Percentiles rank a stretch among this genome's conserved stretches.
phyloP scores from a whole-genome alignment of 2,113 vertebrate species.

The Proteles cristata region DNA sequence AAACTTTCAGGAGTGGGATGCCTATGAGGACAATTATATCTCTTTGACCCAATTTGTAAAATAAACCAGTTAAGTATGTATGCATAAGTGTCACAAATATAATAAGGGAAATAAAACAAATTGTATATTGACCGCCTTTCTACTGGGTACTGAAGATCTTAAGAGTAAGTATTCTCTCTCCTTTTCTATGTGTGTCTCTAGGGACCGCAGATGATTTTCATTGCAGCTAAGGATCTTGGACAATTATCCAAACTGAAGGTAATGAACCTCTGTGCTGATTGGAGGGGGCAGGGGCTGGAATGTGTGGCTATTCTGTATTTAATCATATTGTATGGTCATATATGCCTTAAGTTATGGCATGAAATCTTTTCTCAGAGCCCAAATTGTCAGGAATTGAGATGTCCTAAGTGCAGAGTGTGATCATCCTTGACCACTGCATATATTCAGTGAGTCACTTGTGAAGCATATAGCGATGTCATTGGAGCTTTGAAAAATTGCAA shows the following conservation, averaged over 20 bases:
- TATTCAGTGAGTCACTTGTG: not conserved
- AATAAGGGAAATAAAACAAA: not conserved
- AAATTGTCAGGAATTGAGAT: not conserved
- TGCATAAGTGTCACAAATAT: not conserved
- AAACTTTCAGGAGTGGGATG: not conserved
- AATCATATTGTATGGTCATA: not conserved
- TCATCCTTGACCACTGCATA: not conserved
- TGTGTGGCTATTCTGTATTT: not conserved
- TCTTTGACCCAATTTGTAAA: not conserved
- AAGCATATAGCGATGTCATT: not conserved
- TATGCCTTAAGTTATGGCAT: not conserved
- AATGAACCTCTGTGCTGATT: slow-evolving; percentile 68
- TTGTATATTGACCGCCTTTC: not conserved
- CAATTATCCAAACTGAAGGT: slow-evolving; percentile 99
- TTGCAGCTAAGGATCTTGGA: slow-evolving; percentile 97
- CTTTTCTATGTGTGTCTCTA: slow-evolving; percentile 83
- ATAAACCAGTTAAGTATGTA: not conserved
- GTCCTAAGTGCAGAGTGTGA: slow-evolving; percentile 49
- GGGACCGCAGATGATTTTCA: slow-evolving; percentile 99
- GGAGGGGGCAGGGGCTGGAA: not conserved
- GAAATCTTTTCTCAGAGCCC: slow-evolving; percentile 34
- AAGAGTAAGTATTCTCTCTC: slow-evolving; percentile 36
- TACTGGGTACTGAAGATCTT: not conserved
- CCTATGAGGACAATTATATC: not conserved
- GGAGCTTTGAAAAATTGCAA: slow-evolving; percentile 69